Evolutionary conservation across 2,888 invertebrate genomes (phyloP).

Genomic region (Spialia ferax): DNA sequence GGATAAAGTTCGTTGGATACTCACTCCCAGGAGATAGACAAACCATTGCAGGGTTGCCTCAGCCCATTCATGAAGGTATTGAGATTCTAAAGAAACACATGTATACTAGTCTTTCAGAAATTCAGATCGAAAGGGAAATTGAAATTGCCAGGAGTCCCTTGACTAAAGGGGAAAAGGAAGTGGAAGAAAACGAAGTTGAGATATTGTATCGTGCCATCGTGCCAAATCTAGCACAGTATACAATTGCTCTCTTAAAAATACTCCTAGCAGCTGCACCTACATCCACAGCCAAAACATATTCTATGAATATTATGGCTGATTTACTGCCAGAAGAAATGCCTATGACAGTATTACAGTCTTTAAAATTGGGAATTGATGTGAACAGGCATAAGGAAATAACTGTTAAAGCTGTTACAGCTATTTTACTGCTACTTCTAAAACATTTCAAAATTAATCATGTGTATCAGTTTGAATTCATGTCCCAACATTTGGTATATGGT

Average conservation of each 20-base stretch:
- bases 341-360: conserved; percentile 97
- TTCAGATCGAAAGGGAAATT: conserved; percentile 96
- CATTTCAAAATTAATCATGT: conserved; percentile 99
- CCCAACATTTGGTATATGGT: conserved; percentile 99
- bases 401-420: conserved; percentile 97
- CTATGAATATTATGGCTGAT: conserved; percentile 99
- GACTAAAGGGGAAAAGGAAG: conserved; percentile 93
- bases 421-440: conserved; percentile 96
- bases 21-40: conserved; percentile 94
- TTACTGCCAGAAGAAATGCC: conserved; percentile 99
- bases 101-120: conserved; percentile 97
- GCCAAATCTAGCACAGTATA: conserved; percentile 98
- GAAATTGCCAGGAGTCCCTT: conserved; percentile 97
- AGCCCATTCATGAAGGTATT: conserved; percentile 98
- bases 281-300: conserved; percentile 98
- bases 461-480: conserved; percentile 99
- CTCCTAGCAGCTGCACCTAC: conserved; percentile 99
- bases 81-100: conserved; percentile 96
- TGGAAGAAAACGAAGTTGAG: conserved; percentile 94
- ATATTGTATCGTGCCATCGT: conserved; percentile 97
- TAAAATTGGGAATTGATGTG: conserved; percentile 98
- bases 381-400: conserved; percentile 99
- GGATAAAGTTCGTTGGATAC: conserved; percentile 99
- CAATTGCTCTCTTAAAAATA: conserved; percentile 98
- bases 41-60: conserved; percentile 97